Evolutionary conservation across 2,888 invertebrate genomes (phyloP), one percentile per base, ranked within the genome.

Genomic region (Ectemnius cavifrons): DNA sequence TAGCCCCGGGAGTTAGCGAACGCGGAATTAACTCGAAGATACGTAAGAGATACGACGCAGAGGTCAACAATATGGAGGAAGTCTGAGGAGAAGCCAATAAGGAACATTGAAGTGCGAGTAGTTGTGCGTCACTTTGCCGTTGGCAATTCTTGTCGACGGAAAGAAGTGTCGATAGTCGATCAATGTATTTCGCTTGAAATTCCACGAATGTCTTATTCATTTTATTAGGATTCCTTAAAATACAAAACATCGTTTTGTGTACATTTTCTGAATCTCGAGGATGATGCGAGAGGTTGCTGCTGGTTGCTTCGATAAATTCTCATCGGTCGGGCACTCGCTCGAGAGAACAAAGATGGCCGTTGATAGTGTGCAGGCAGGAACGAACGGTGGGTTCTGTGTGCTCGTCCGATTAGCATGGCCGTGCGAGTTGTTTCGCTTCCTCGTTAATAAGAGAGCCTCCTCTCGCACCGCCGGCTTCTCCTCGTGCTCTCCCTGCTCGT

Each of bases 371-470:
- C 57, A 62, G 77, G 66, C 71, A 65, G 77, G 73, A 81, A 75
- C 70, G 77, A 16, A 75, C 74, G 59, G 78, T 57, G 67, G 71
- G 82, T 80, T 82, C 64, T 88, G 86, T 89, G 79, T 90, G 83
- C 79, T 75, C 84, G 87, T 81, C 86, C 87, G 89, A 90, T 91
- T 91, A 91, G 89, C 91, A 84, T 67, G 77, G 69, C 80, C 78
- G 90, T 90, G 91, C 88, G 89, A 91, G 88, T 90, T 90, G 86
- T 90, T 90, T 91, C 90, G 90, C 87, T 90, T 90, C 91, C 90
- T 89, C 88, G 90, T 90, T 90, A 90, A 90, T 90, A 89, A 89
- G 88, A 84, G 85, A 86, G 82, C 86, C 79, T 71, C 79, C 79
- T 73, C 69, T 77, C 72, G 66, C 64, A 67, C 71, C 67, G 63